Conservation (phyloP, 92 coral and sea anemone genomes). For the Anthopleura xanthogrammica region DNA sequence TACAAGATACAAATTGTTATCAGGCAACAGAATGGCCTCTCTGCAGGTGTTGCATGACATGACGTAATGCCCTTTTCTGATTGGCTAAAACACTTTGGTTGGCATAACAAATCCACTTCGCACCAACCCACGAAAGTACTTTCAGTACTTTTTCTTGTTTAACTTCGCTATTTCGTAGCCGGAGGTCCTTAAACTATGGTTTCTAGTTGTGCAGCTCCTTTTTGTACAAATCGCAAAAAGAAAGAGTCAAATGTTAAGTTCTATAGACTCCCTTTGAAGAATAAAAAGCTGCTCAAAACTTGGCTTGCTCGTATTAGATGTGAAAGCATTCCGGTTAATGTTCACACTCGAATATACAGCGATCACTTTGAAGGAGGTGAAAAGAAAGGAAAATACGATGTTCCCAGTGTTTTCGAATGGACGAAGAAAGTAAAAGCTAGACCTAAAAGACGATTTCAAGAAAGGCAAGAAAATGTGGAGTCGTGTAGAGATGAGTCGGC, state of each 20-base stretch:
- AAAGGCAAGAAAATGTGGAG: not conserved
- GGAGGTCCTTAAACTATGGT: too few relatives aligned
- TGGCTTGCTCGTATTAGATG: slow-evolving; percentile 52
- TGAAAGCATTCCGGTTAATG: slow-evolving; percentile 55
- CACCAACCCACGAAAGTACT: too few relatives aligned
- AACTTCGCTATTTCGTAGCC: too few relatives aligned
- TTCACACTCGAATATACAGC: slow-evolving; percentile 54
- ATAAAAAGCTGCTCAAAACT: slow-evolving; percentile 37
- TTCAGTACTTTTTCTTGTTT: too few relatives aligned
- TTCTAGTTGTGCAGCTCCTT: too few relatives aligned
- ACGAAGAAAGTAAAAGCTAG: slow-evolving; percentile 8
- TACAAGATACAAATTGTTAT: too few relatives aligned
- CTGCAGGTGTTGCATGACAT: too few relatives aligned
- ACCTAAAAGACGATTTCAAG: slow-evolving; percentile 4
- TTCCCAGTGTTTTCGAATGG: slow-evolving; percentile 1
- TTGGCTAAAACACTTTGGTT: too few relatives aligned
- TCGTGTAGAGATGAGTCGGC: slow-evolving; percentile 12
- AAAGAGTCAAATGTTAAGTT: not conserved
- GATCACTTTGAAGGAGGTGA: slow-evolving; percentile 49
- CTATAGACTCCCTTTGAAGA: slow-evolving; percentile 39
- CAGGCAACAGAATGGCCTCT: too few relatives aligned
- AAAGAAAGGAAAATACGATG: slow-evolving; percentile 6
- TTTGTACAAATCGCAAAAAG: not conserved
- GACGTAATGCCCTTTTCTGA: too few relatives aligned
- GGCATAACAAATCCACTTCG: too few relatives aligned